Percentiles rank a stretch among this genome's conserved stretches.
These are phyloP conservation scores for Paracanthobrama guichenoti DNA, from an alignment of 2,113 vertebrate genomes.

Conservation along the genomic window DNA sequence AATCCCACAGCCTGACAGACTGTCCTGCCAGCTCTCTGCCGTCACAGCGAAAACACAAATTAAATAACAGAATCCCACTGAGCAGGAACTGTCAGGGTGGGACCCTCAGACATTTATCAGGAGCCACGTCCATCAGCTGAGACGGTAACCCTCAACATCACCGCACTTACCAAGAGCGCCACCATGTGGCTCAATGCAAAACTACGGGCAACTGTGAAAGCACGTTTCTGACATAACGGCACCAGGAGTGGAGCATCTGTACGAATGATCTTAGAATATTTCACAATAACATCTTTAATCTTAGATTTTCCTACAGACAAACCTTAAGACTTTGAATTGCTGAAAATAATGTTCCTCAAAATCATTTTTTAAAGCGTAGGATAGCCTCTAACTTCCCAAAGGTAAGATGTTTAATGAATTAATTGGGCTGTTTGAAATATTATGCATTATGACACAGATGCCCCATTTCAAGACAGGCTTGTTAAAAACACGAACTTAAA, in stretches of 20 bases:
- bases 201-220: conserved; percentile 38
- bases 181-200: conserved; percentile 70
- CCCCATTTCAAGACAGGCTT: background rate
- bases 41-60: background rate
- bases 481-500: too few relatives aligned
- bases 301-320: too few relatives aligned
- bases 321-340: too few relatives aligned
- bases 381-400: too few relatives aligned
- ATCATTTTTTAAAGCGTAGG: too few relatives aligned
- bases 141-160: background rate
- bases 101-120: background rate
- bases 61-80: background rate
- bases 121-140: background rate
- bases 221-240: background rate
- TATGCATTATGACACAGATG: too few relatives aligned
- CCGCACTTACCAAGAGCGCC: conserved; percentile 69
- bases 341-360: too few relatives aligned
- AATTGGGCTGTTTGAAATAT: too few relatives aligned
- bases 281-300: too few relatives aligned
- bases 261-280: too few relatives aligned
- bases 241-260: too few relatives aligned
- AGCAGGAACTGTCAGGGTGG: background rate
- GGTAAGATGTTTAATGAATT: too few relatives aligned
- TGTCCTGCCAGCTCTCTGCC: background rate
- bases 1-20: background rate